These are phyloP conservation scores for Drosophila parabipectinata DNA, from an alignment of 1,140 invertebrate genomes.

Conservation along the genomic window DNA sequence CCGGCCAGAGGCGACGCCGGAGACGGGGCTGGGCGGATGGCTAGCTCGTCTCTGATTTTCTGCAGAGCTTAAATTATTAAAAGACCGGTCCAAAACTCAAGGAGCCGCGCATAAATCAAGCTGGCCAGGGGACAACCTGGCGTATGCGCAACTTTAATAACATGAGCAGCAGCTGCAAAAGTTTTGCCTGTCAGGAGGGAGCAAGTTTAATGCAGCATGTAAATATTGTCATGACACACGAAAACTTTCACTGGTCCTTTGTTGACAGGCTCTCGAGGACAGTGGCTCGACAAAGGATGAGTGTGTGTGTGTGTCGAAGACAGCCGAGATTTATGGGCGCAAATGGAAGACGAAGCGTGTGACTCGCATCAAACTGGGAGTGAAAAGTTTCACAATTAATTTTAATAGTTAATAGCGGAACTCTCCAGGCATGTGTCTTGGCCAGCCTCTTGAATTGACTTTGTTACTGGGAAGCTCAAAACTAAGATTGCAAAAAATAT, in stretches of 20 bases:
- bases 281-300: conserved; percentile 15
- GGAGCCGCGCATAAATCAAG: conserved; percentile 68
- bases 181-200: conserved; percentile 30
- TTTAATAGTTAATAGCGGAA: conserved; percentile 57
- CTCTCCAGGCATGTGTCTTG: background rate
- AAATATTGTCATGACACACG: conserved; percentile 77
- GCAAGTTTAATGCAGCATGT: conserved; percentile 81
- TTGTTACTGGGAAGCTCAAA: too few species aligned
- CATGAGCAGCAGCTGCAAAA: conserved; percentile 49
- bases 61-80: conserved; percentile 73
- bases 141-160: conserved; percentile 74
- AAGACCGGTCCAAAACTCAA: conserved; percentile 50
- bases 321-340: conserved; percentile 51
- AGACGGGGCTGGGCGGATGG: background rate
- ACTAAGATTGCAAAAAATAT: too few species aligned
- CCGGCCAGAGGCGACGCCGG: conserved; percentile 23
- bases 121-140: conserved; percentile 68
- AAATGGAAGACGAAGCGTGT: conserved; percentile 41
- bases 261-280: conserved; percentile 61
- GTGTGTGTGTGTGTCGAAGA: conserved; percentile 27
- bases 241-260: conserved; percentile 74
- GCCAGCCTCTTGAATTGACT: background rate
- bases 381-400: conserved; percentile 75
- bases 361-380: conserved; percentile 38
- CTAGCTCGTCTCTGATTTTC: conserved; percentile 60